Base-by-base conservation (phyloP, 2,113 vertebrate species). In the Oxygymnocypris stewartii region DNA sequence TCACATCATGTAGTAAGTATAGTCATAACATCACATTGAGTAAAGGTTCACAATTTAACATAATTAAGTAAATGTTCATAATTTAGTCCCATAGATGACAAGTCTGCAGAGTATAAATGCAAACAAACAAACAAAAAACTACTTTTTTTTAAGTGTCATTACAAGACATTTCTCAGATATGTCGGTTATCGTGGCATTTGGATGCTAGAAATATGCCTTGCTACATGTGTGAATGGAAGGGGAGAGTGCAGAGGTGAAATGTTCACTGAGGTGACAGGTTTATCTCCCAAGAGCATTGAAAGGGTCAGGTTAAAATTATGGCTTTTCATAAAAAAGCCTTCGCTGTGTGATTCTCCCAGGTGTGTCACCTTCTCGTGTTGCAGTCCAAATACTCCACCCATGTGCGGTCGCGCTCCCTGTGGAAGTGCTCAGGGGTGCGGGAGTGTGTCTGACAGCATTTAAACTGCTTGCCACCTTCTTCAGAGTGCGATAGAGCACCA, bases 221-320 rank as follows among this genome's bases (percentile, higher is more conserved):
- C 40, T 79, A 37, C 18, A 3, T 13, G 20, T 6, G 35, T 44
- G 14, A 63, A 63, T 65, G 11, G 37, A 57, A 40, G 35, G 10
- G 69, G 42, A 75, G 40, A 25, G n/a, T 5, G 13, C 37, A 42
- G 12, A 18, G 37, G 42, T 79, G 2, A 79, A 28, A 37, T 79
- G 51, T 31, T 65, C 40, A 65, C 79, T 4, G 12, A 59, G 35
- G 54, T 63, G 31, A 1, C 78, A 57, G 78, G 54, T 51, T 69
- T 31, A 12, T 82, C 80, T 82, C 80, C 71, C 37, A 11, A 9
- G n/a, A 47, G n/a, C n/a, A 12, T 67, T 82, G 11, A 67, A 71
- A 82, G 63, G 16, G 44, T 82, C 63, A 82, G 40, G 80, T 67
- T 23, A 61, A 42, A 80, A 23, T 81, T 42, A 65, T 18, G 79